Evolutionary conservation across 2,113 vertebrate species (phyloP), one percentile per base, ranked within the genome.

Genomic region (Clarias batrachus): DNA sequence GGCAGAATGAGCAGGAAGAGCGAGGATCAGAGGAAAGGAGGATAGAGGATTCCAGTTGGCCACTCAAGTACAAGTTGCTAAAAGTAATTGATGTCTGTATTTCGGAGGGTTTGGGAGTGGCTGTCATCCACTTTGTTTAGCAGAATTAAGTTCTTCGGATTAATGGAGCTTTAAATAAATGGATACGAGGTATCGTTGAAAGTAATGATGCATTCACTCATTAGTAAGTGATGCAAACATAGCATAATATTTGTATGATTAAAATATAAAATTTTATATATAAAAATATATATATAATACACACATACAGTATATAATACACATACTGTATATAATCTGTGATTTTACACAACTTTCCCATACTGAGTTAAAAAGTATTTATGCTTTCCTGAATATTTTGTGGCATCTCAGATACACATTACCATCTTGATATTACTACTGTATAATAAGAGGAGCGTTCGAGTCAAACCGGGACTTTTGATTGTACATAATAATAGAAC

Each of bases 91-190:
- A 79, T 85, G 41, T 56, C 27, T 41, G 23, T 33, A 62, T 59
- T 16, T 83, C 59, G 4, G 71, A 77, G 33, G 63, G 25, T 83
- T 63, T 70, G 48, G 48, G 48, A 56, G 41, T 70, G 14, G 56
- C 63, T 56, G n/a, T 70, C 63, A 83, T n/a, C 63, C 14, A 48
- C 23, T 14, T 82, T 37, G 12, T 48, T 82, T 82, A 82, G 80
- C 3, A 16, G 13, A 52, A 82, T 82, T 27, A 65, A 82, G 21
- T 25, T 65, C 23, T 82, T 27, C 30, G 25, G 21, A 14, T 12
- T 33, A 71, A 71, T 71, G 9, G 25, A 71, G 7, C 17, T 63
- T 59, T 16, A 59, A 21, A 48, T 48, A 48, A 11, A 82, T 70
- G n/a, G 5, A 52, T 48, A 9, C 14, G 41, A 82, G 48, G 11